phyloP scores from a whole-genome alignment of 30 jellyfish, hydroid and myxozoan species.

The Cassiopea andromeda region DNA sequence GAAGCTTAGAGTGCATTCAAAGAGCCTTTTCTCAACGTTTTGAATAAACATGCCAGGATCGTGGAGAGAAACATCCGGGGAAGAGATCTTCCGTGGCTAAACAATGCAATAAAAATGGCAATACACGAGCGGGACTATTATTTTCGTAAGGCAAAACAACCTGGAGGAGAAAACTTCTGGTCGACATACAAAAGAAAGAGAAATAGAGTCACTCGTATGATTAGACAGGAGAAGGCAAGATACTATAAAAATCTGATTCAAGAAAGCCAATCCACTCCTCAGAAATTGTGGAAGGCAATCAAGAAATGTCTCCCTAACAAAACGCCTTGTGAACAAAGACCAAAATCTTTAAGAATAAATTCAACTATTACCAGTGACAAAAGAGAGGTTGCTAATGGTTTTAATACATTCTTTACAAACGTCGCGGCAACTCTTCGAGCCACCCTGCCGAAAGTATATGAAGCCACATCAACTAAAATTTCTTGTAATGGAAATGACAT shows the following conservation, averaged over 20 bases:
- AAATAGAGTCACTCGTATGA: constrained; percentile 37
- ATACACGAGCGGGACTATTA: constrained; percentile 41
- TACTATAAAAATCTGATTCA: constrained; percentile 25
- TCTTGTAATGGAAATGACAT: constrained; percentile 1
- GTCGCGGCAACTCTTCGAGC: constrained; percentile 49
- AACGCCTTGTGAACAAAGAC: constrained; percentile 27
- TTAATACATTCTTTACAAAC: constrained; percentile 35
- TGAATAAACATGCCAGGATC: constrained; percentile 25
- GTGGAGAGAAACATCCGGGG: constrained; percentile 20
- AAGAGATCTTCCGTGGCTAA: constrained; percentile 54
- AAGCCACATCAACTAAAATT: constrained; percentile 1
- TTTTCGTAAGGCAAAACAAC: constrained; percentile 40
- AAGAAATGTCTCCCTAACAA: constrained; percentile 58
- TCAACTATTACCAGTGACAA: constrained; percentile 48
- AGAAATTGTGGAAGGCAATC: constrained; percentile 61
- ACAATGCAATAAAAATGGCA: constrained; percentile 34
- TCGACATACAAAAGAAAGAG: constrained; percentile 38
- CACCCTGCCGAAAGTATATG: background rate
- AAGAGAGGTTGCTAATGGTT: constrained; percentile 38
- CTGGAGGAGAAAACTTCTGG: constrained; percentile 32
- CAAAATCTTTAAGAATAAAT: constrained; percentile 32
- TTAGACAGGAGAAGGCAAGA: constrained; percentile 47
- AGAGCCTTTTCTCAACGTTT: constrained; percentile 36
- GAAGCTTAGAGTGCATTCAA: constrained; percentile 54
- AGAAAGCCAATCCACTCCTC: constrained; percentile 48